phyloP scores from a whole-genome alignment of 2,113 vertebrate species.

The Abramis brama region DNA sequence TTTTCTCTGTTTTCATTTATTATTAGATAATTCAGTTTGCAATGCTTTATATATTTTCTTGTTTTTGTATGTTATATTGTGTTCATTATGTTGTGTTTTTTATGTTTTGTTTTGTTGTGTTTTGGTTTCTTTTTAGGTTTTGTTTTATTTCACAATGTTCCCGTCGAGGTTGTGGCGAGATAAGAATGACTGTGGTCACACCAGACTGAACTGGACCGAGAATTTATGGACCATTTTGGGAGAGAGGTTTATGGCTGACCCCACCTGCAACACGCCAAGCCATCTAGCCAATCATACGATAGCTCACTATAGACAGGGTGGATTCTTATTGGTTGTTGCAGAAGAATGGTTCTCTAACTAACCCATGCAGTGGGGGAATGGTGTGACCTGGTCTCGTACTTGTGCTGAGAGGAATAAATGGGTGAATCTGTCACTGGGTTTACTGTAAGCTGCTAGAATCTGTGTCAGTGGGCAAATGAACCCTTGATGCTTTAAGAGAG shows the following conservation, averaged over 20 bases:
- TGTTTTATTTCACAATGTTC: conserved; percentile 62
- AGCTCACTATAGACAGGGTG: not conserved
- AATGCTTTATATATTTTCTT: not conserved
- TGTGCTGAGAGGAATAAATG: conserved; percentile 6
- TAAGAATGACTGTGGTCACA: conserved; percentile 46
- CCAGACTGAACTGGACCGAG: conserved; percentile 41
- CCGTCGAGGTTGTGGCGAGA: conserved; percentile 49
- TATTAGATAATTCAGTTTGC: not conserved
- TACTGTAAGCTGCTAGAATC: conserved; percentile 42
- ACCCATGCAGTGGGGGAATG: not conserved
- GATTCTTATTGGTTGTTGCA: conserved; percentile 17
- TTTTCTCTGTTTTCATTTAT: not conserved
- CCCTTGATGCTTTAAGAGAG: conserved; percentile 20
- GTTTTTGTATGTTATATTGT: not conserved
- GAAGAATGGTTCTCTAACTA: conserved; percentile 10
- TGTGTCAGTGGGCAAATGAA: conserved; percentile 50
- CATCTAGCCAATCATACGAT: conserved; percentile 38
- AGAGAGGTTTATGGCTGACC: conserved; percentile 21
- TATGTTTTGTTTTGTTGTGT: conserved; percentile 29
- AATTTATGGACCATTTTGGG: conserved; percentile 35
- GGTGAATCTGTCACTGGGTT: conserved; percentile 5
- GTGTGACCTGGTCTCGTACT: conserved; percentile 17
- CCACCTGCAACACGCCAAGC: conserved; percentile 32
- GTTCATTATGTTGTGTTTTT: conserved; percentile 27
- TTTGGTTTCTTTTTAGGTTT: conserved; percentile 54